Evolutionary conservation across 2,113 vertebrate genomes (phyloP).

Genomic region (Vireo altiloquus): DNA sequence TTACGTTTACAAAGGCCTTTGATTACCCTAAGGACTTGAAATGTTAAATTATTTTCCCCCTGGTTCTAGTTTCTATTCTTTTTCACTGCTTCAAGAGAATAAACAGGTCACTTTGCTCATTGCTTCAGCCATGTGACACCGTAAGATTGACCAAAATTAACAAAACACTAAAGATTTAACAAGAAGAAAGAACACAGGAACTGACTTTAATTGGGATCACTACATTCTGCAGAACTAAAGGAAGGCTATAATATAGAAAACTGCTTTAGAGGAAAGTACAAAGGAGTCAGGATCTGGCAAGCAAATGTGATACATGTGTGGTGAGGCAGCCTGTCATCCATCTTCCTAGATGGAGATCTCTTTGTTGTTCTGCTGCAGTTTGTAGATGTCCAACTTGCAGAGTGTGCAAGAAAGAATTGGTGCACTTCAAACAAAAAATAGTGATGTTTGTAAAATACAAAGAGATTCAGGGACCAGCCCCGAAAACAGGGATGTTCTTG

Average conservation of each 20-base stretch:
- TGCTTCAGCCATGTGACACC: not conserved
- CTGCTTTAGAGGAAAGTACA: conserved; percentile 1
- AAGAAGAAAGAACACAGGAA: not conserved
- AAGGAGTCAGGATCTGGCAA: conserved; percentile 32
- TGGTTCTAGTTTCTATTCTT: not conserved
- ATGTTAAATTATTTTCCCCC: not conserved
- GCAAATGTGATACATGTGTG: not conserved
- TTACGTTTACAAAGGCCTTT: not conserved
- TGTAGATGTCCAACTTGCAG: not conserved
- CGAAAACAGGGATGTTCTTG: not conserved
- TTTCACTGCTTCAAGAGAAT: conserved; percentile 13
- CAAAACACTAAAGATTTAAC: not conserved
- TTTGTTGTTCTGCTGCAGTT: not conserved
- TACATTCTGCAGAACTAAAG: not conserved
- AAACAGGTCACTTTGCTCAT: conserved; percentile 12
- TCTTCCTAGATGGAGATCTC: not conserved
- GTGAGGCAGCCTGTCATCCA: not conserved
- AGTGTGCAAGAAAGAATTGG: rapidly evolving
- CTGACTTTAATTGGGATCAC: not conserved
- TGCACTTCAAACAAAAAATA: not conserved
- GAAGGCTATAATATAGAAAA: not conserved
- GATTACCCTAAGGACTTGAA: conserved; percentile 19
- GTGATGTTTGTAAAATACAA: not conserved
- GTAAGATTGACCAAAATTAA: not conserved
- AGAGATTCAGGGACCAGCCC: not conserved